These are phyloP conservation scores for Stenodema calcarata DNA, from an alignment of 2,888 invertebrate species.

Conservation along the genomic window DNA sequence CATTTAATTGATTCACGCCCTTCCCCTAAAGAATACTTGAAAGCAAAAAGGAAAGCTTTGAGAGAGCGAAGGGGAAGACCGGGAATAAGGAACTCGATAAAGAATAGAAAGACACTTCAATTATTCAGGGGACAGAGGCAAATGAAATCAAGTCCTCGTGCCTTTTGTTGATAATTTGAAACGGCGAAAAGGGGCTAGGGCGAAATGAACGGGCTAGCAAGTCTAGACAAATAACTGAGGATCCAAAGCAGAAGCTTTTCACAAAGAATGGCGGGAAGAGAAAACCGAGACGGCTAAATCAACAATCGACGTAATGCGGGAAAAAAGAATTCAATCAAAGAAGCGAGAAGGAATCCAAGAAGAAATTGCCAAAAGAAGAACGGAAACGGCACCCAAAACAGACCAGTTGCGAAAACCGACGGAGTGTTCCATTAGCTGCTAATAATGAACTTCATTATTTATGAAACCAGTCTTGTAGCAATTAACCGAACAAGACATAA, in stretches of 20 bases:
- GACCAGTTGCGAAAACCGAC: background rate
- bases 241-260: background rate
- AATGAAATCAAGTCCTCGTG: conserved; percentile 37
- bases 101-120: conserved; percentile 36
- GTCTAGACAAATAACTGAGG: conserved; percentile 16
- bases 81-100: conserved; percentile 18
- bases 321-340: background rate
- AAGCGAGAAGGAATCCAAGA: background rate
- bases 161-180: conserved; percentile 43
- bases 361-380: background rate
- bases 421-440: no score
- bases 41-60: conserved; percentile 7
- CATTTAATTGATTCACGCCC: conserved; percentile 38
- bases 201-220: background rate
- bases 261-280: background rate
- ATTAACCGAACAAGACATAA: no score
- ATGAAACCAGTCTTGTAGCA: no score
- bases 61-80: background rate
- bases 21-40: background rate
- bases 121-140: conserved; percentile 24
- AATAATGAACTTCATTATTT: no score
- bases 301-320: conserved; percentile 22
- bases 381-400: background rate
- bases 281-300: conserved; percentile 7
- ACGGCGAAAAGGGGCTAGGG: background rate